Percentiles rank a stretch among this genome's conserved stretches.
Evolutionary conservation across 2,888 invertebrate genomes (phyloP).

Genomic region (Brassicogethes aeneus): DNA sequence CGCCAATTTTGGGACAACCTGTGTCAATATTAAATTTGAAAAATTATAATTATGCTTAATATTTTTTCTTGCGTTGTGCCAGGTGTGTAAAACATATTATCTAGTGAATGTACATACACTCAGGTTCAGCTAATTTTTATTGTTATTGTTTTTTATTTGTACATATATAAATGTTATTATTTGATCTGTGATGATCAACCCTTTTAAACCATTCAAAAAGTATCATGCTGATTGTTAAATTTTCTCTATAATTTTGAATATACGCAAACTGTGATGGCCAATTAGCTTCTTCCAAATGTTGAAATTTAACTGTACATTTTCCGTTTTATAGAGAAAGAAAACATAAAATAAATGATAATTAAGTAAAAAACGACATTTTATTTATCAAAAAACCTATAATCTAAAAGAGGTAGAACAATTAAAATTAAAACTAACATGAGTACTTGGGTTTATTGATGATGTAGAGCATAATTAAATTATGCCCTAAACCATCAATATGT

Average conservation of each 20-base stretch:
- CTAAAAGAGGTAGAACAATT: too few species aligned
- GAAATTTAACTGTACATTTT: neutral
- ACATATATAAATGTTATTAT: constrained; percentile 1
- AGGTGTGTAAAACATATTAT: constrained; percentile 11
- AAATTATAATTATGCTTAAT: neutral
- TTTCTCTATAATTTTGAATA: neutral
- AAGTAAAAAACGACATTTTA: neutral
- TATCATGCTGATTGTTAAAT: neutral
- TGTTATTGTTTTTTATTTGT: constrained; percentile 4
- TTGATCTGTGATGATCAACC: constrained; percentile 9
- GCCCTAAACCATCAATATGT: too few species aligned
- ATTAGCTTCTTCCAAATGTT: constrained; percentile 5
- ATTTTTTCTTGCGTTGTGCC: constrained; percentile 12
- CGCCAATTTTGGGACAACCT: neutral
- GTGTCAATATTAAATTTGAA: neutral
- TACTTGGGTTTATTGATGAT: too few species aligned
- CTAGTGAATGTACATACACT: constrained; percentile 6
- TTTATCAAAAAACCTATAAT: too few species aligned
- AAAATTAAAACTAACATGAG: too few species aligned
- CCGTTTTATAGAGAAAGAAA: neutral
- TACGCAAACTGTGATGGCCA: constrained; percentile 10
- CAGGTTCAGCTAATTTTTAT: constrained; percentile 10
- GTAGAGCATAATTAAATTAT: too few species aligned
- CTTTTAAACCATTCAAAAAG: neutral
- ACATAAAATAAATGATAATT: neutral